Base-by-base conservation (phyloP, 2,113 vertebrate species). In the Grus americana region DNA sequence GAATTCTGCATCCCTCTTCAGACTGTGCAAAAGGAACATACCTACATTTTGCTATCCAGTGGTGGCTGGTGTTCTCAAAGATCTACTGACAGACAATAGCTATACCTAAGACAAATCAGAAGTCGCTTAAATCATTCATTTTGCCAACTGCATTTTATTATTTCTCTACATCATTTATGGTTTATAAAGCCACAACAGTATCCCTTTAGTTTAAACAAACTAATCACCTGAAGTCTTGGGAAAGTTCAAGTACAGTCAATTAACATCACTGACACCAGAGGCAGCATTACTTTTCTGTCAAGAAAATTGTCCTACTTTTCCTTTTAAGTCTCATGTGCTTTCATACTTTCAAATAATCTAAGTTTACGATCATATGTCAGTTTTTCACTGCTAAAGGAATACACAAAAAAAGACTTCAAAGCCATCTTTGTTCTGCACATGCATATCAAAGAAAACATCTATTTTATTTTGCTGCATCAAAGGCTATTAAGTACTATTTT, bases 381-480 rank as follows among this genome's bases (percentile, higher is more conserved):
- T 86, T 96, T 96, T 93, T 96, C 1, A 2, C 81, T 91, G 74
- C 46, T 92, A 66, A 58, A 95, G 70, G 63, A 97, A 70, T 95
- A 92, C 91, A 94, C 50, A 92, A 88, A 97, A 93, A 82, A 84
- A 76, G 81, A 95, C 65, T 94, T 87, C 96, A 95, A 96, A 96
- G 73, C 30, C 91, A 93, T 92, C 90, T 97, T 97, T 95, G 70
- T 93, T 96, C 70, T 96, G 81, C 52, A 91, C 92, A 72, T 80
- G 47, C 75, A 95, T 96, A 97, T 97, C 94, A 98, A 98, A 98
- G 88, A 82, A 97, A 97, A 97, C 93, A 96, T 86, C 92, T 97
- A 97, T 95, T 93, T 96, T 96, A 97, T 92, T 98, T 96, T 97
- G 97, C 90, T 92, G 85, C 97, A 98, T 98, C 98, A 98, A 98